A percentile compares a stretch with the other conserved stretches of the same genome.
phyloP scores from a whole-genome alignment of 2,888 invertebrate genomes.

The Trisateles emortualis region DNA sequence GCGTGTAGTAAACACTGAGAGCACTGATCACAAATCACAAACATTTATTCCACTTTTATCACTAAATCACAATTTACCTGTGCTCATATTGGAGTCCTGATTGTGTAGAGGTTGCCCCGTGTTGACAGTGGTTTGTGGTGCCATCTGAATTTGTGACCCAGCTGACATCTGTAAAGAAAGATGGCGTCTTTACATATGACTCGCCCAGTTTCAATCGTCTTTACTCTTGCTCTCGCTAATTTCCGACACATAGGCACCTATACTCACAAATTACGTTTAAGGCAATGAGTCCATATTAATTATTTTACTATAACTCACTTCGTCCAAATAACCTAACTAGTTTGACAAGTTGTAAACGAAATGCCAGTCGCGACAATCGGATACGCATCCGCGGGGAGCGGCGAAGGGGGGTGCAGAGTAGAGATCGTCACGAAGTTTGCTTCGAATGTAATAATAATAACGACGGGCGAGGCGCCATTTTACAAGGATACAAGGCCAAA shows the following conservation, averaged over 20 bases:
- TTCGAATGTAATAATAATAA: conserved; percentile 85
- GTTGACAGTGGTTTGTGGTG: conserved; percentile 96
- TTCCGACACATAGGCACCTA: conserved; percentile 49
- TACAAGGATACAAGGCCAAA: conserved; percentile 85
- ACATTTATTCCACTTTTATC: conserved; percentile 74
- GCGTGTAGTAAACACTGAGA: conserved; percentile 73
- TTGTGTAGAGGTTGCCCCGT: conserved; percentile 94
- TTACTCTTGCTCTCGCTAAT: conserved; percentile 56
- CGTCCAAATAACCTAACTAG: conserved; percentile 82
- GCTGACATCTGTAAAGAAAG: conserved; percentile 95
- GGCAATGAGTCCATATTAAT: conserved; percentile 59
- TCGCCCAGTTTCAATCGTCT: conserved; percentile 72
- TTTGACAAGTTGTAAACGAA: conserved; percentile 86
- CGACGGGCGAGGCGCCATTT: conserved; percentile 84
- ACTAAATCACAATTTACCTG: conserved; percentile 89
- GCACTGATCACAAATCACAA: conserved; percentile 78
- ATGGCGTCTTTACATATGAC: conserved; percentile 87
- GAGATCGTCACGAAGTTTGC: conserved; percentile 86
- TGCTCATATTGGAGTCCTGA: conserved; percentile 99
- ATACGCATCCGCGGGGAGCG: conserved; percentile 84
- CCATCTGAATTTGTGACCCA: conserved; percentile 99
- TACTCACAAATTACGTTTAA: conserved; percentile 69
- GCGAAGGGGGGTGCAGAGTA: conserved; percentile 69
- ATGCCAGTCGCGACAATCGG: conserved; percentile 85
- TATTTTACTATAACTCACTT: conserved; percentile 65